Conservation (phyloP, 2,888 invertebrate genomes). For the Kryphioiulus occultus region DNA sequence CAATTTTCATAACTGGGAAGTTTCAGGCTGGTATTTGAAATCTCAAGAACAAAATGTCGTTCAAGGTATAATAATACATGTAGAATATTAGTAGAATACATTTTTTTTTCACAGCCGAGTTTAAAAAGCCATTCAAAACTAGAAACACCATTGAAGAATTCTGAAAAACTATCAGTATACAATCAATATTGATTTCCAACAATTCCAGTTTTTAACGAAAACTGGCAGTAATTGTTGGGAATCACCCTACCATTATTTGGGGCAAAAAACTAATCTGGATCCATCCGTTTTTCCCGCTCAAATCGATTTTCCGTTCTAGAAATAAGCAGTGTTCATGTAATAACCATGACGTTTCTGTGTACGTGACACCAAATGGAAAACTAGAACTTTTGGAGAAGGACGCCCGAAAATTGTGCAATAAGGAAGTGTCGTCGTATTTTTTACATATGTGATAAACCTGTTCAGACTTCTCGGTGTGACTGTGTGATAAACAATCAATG, state of each 20-base stretch:
- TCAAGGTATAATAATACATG: too few relatives aligned
- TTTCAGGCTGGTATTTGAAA: too few relatives aligned
- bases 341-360: not conserved
- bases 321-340: not conserved
- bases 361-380: not conserved
- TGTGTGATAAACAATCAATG: not conserved
- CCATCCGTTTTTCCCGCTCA: not conserved
- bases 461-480: not conserved
- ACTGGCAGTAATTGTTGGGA: not conserved
- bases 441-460: not conserved
- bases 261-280: not conserved
- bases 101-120: too few relatives aligned
- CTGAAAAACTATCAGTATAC: too few relatives aligned
- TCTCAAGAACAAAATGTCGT: too few relatives aligned
- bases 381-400: too few relatives aligned
- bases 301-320: not conserved
- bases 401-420: not conserved
- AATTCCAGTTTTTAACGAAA: too few relatives aligned
- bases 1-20: too few relatives aligned
- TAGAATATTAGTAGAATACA: too few relatives aligned
- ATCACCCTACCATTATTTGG: not conserved
- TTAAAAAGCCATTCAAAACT: too few relatives aligned
- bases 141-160: too few relatives aligned
- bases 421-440: not conserved
- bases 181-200: too few relatives aligned